These are phyloP conservation scores for Ochotona princeps DNA, from an alignment of 2,113 vertebrate genomes.

Conservation along the genomic window DNA sequence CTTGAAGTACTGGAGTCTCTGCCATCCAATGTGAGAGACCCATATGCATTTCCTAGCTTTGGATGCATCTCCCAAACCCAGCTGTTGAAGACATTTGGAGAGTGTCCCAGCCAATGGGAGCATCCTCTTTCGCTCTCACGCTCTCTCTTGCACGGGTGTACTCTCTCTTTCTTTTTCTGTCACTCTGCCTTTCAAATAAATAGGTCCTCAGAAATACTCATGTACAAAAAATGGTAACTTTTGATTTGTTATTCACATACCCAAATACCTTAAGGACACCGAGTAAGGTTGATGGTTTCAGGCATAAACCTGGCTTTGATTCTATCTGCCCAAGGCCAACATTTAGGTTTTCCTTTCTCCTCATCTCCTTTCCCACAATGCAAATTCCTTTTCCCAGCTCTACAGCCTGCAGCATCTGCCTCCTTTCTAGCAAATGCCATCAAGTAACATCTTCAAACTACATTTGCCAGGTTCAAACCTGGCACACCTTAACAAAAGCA, in stretches of 20 bases:
- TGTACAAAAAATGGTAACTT: neutral
- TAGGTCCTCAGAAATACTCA: neutral
- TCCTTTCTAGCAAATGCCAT: neutral
- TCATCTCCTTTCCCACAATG: neutral
- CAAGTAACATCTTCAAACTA: neutral
- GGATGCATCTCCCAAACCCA: too few relatives aligned
- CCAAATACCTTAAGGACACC: neutral
- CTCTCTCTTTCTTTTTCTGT: too few relatives aligned
- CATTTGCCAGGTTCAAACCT: neutral
- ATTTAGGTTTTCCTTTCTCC: neutral
- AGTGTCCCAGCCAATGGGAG: too few relatives aligned
- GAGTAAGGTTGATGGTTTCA: neutral
- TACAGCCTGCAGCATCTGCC: neutral
- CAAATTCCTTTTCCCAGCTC: accelerated
- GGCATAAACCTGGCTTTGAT: neutral
- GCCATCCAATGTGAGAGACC: too few relatives aligned
- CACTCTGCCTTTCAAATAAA: too few relatives aligned
- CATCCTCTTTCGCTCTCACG: too few relatives aligned
- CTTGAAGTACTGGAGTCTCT: too few relatives aligned
- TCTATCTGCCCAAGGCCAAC: neutral
- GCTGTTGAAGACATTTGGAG: too few relatives aligned
- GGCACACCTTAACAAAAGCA: neutral
- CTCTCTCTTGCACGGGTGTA: too few relatives aligned
- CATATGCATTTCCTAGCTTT: too few relatives aligned
- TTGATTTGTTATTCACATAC: neutral